Conservation (phyloP, 35 echinoderm and acorn worm species). For the Chiridota heheva region DNA sequence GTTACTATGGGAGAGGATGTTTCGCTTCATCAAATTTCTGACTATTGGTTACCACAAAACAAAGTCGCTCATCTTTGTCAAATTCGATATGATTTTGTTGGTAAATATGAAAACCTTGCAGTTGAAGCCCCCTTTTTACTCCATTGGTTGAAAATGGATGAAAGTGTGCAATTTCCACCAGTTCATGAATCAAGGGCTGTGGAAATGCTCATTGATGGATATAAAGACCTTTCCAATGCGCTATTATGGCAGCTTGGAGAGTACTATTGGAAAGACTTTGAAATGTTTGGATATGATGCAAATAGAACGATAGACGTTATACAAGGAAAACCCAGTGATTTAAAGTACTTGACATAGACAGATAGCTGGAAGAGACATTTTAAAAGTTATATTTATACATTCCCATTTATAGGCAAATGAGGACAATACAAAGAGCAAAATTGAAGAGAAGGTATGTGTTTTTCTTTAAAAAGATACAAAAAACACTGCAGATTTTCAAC, state of each 20-base stretch:
- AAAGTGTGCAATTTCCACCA: conserved; percentile 40
- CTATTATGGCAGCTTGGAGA: conserved; percentile 6
- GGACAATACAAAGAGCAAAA: no score
- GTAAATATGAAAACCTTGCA: conserved; percentile 77
- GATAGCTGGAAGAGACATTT: no score
- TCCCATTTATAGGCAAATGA: no score
- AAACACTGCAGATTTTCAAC: no score
- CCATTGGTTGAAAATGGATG: conserved; percentile 37
- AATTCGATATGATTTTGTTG: conserved; percentile 73
- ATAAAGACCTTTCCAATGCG: conserved; percentile 40
- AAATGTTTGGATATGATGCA: conserved; percentile 71
- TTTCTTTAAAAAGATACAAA: no score
- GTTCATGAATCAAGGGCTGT: conserved; percentile 37
- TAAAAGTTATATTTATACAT: no score
- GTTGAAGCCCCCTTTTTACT: conserved; percentile 66
- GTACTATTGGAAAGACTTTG: conserved; percentile 63
- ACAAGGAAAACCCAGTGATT: no score
- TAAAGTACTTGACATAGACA: no score
- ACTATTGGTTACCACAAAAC: conserved; percentile 71
- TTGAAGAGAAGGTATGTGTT: no score
- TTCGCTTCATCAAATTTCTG: conserved; percentile 27
- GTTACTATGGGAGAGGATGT: conserved; percentile 32
- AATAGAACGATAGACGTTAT: no score
- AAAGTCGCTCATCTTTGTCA: conserved; percentile 57
- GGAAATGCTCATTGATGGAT: conserved; percentile 37